Base-by-base conservation (phyloP, 2,113 vertebrate genomes). In the Tragelaphus imberbis region DNA sequence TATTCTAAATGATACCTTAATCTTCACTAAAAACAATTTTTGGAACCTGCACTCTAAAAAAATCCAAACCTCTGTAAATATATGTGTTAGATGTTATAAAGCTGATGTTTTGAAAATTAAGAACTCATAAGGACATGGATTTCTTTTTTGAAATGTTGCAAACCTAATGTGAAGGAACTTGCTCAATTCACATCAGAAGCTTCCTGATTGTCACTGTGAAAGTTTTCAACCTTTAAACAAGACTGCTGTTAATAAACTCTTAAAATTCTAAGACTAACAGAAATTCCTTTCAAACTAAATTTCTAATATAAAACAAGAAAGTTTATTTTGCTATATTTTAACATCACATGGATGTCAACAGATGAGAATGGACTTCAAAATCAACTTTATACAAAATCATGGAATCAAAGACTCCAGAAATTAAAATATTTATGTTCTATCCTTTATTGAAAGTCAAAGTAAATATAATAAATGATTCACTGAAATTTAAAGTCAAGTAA, bases 191-290 rank as follows among this genome's bases (percentile, higher is more conserved):
- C 77, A 92, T 92, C 30, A 93, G 47, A 89, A 90, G 36, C 53
- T 71, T 95, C 16, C 6, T 65, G 93, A 94, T 25, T 82, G 93
- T 75, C 28, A 90, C 9, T 90, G 16, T 65, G 33, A 94, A 95
- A 75, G 28, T 82, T 94, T 71, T 55, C 81, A 68, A 95, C 87
- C 49, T 96, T 96, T 85, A 96, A 97, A 96, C 14, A 97, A 93
- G 40, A 59, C 23, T 84, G 84, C 25, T 36, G 53, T 30, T 58
- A 85, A 91, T 65, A 75, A 16, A 88, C 14, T 30, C 23, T 91
- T 86, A 96, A 95, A 86, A 68, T 61, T 61, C 58, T 90, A 88
- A 90, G 33, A 84, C 40, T 68, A 87, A 96, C 95, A 71, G 82
- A 7, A 94, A 91, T 84, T 58, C 86, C 65, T 97, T 95, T 68